Evolutionary conservation across 2,113 vertebrate species (phyloP).

Genomic region (Brachyhypopomus gauderio): DNA sequence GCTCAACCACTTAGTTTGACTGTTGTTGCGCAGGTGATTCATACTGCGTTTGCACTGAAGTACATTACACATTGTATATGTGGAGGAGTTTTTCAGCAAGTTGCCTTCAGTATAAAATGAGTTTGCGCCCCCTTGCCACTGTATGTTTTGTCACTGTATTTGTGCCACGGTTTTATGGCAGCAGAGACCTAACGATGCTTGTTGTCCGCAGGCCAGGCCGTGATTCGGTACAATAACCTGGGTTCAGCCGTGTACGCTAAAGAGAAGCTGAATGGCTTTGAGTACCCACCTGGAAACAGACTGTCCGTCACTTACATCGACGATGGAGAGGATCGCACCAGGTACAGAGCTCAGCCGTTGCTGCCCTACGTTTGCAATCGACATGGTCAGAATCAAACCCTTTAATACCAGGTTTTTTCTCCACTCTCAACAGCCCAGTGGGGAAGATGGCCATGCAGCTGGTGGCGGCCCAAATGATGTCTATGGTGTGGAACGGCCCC

Average conservation of each 20-base stretch:
- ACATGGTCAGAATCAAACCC: not conserved
- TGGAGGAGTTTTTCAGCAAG: not conserved
- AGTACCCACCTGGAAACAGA: slow-evolving; percentile 94
- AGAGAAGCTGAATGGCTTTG: slow-evolving; percentile 92
- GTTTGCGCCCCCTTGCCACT: too few relatives aligned
- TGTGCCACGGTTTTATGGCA: not conserved
- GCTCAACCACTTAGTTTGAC: too few relatives aligned
- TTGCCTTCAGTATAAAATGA: too few relatives aligned
- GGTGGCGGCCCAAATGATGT: slow-evolving; percentile 91
- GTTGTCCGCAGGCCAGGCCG: slow-evolving; percentile 77
- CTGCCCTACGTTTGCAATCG: not conserved
- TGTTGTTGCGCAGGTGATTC: not conserved
- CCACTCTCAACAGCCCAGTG: slow-evolving; percentile 77
- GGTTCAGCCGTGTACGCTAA: slow-evolving; percentile 95
- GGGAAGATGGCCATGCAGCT: slow-evolving; percentile 94
- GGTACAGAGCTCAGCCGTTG: slow-evolving; percentile 66
- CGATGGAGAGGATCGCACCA: slow-evolving; percentile 86
- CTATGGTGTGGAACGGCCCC: slow-evolving; percentile 77
- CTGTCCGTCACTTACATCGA: slow-evolving; percentile 85
- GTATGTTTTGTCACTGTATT: not conserved
- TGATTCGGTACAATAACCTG: slow-evolving; percentile 91
- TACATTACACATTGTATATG: not conserved
- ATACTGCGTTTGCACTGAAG: not conserved
- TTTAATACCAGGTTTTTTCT: not conserved
- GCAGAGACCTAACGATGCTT: not conserved